These are phyloP conservation scores for Bombus terrestris DNA, from an alignment of 1,140 invertebrate genomes.

Conservation along the genomic window DNA sequence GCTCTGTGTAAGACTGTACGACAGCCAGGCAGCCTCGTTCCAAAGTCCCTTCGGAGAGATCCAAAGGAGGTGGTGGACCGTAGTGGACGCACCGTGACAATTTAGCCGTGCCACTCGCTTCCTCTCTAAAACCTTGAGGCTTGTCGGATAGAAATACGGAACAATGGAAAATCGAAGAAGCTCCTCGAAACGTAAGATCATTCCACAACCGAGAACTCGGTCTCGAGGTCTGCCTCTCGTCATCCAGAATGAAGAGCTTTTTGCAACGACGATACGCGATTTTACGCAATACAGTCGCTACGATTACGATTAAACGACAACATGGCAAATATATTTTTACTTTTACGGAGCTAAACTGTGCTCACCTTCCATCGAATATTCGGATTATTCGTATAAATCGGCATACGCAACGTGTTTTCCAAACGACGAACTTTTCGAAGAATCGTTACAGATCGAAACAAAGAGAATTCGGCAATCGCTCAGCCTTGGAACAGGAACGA, in stretches of 20 bases:
- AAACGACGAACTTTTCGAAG: too few relatives aligned
- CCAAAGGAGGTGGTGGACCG: conserved; percentile 22
- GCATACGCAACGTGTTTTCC: too few relatives aligned
- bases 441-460: too few relatives aligned
- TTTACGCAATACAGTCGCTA: background rate
- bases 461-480: too few relatives aligned
- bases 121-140: conserved; percentile 9
- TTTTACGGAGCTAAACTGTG: too few relatives aligned
- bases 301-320: background rate
- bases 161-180: conserved; percentile 37
- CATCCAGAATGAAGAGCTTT: background rate
- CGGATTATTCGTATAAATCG: too few relatives aligned
- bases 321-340: background rate
- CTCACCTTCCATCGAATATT: too few relatives aligned
- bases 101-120: conserved; percentile 25
- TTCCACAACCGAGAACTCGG: background rate
- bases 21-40: conserved; percentile 34
- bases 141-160: background rate
- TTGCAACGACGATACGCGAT: background rate
- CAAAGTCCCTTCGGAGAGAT: conserved; percentile 22
- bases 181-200: conserved; percentile 10
- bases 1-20: conserved; percentile 32
- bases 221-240: too few relatives aligned
- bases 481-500: too few relatives aligned
- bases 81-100: conserved; percentile 19